Base-by-base conservation (phyloP, 2,888 invertebrate species). In the Machimus atricapillus region DNA sequence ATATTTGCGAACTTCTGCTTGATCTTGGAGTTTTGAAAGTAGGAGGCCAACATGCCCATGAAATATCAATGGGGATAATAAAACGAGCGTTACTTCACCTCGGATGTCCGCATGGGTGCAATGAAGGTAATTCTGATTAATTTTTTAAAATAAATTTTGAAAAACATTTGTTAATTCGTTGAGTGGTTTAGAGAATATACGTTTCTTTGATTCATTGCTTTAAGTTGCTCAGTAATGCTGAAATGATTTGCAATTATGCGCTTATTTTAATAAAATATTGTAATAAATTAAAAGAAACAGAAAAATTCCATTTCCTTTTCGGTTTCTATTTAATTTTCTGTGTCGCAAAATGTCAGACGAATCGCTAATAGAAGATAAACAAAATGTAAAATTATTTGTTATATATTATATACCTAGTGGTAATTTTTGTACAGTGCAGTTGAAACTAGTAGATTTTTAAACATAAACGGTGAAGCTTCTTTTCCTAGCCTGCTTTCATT, bases 81-180 rank as follows among this genome's bases (percentile, higher is more conserved):
- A 90, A 91, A 23, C 89, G 92, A 23, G 92, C 93, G 0, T 94
- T 98, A 86, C 96, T 96, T 88, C 97, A 97, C 90, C 93, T 99
- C 40, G 99, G 99, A 0, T 99, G 99, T 91, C 97, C 97, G 0
- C 97, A 99, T 92, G 98, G 98, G 1, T 99, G 99, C 91, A 94
- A 95, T 5, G 96, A 97, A 87, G 97, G 97, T 81, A 87, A 88
- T 16, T 37, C 34, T 9, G 1, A 19, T 27, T 19, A 7, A n/a
- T 19, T 19, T 12, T 9, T 58, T 12, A 8, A 16, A n/a, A 5
- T 0, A n/a, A 58, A 3, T 19, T 58, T 8, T 58, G 58, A 23
- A 58, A 58, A 58, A 9, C 1, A 58, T 58, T 58, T 58, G 23
- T 1, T 1, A 27, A 27, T n/a, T 58, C 2, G 1, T 8, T 19